These are phyloP conservation scores for Ornithoptera alexandrae DNA, from an alignment of 2,888 invertebrate species.

Conservation along the genomic window DNA sequence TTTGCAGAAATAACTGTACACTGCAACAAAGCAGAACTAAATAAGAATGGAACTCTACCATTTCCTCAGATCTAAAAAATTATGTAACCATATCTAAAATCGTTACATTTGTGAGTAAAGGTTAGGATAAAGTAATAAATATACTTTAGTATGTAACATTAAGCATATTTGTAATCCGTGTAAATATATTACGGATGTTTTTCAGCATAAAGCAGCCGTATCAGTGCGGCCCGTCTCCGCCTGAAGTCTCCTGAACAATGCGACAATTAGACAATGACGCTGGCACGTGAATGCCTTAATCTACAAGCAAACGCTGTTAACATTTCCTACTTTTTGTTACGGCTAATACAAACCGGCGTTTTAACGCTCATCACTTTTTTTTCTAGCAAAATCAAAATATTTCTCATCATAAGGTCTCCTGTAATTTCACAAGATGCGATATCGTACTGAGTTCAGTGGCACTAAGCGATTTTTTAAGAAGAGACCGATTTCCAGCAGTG, in stretches of 20 bases:
- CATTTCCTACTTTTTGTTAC: conserved; percentile 42
- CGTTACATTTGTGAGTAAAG: too few species aligned
- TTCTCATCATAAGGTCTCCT: too few species aligned
- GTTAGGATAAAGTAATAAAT: not conserved
- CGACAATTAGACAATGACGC: conserved; percentile 70
- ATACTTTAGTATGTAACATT: not conserved
- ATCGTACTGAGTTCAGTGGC: too few species aligned
- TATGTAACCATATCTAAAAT: too few species aligned
- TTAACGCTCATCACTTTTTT: conserved; percentile 18
- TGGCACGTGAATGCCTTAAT: conserved; percentile 60
- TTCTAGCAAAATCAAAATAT: too few species aligned
- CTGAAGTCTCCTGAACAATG: conserved; percentile 52
- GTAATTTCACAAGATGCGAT: too few species aligned
- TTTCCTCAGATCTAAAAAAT: too few species aligned
- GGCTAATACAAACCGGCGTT: conserved; percentile 39
- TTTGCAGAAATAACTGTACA: too few species aligned
- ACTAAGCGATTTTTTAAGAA: too few species aligned
- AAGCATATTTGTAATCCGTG: not conserved
- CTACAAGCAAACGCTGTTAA: conserved; percentile 56
- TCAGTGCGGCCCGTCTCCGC: conserved; percentile 34
- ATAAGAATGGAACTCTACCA: too few species aligned
- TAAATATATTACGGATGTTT: conserved; percentile 12
- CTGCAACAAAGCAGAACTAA: too few species aligned
- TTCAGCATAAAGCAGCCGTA: conserved; percentile 29
- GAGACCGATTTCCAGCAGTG: too few species aligned